A percentile compares a stretch with the other conserved stretches of the same genome.
These are phyloP conservation scores for Coptodon bakossiorum DNA, from an alignment of 2,113 vertebrate species.

Conservation along the genomic window DNA sequence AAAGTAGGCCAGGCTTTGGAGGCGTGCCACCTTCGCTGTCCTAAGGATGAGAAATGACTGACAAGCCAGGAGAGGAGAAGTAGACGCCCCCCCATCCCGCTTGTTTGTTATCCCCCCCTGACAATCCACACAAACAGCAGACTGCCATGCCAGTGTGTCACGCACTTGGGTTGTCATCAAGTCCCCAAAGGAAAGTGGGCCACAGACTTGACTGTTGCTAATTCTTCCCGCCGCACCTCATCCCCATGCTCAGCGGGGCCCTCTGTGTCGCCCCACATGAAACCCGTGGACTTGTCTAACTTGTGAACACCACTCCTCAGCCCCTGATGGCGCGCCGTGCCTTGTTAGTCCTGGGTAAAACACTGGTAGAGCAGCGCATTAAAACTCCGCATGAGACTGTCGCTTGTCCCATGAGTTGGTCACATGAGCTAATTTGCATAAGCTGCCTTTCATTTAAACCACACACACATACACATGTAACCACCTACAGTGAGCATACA, in stretches of 20 bases:
- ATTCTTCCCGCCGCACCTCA: not conserved
- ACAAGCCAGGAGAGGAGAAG: constrained; percentile 21
- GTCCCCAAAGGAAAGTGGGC: constrained; percentile 28
- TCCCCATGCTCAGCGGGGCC: not conserved
- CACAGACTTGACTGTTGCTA: constrained; percentile 18
- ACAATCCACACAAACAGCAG: constrained; percentile 31
- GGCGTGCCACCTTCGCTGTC: constrained; percentile 21
- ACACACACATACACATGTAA: not conserved
- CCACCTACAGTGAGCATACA: constrained; percentile 29
- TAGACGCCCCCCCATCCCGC: not conserved
- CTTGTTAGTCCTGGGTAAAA: constrained; percentile 23
- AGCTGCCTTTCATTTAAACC: constrained; percentile 46
- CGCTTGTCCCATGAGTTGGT: constrained; percentile 33
- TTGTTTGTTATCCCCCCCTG: constrained; percentile 43
- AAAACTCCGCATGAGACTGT: constrained; percentile 21
- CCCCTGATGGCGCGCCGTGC: not conserved
- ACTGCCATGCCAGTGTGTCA: constrained; percentile 27
- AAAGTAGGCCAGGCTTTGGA: constrained; percentile 63
- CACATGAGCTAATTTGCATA: constrained; percentile 53
- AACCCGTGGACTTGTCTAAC: constrained; percentile 16
- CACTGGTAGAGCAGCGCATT: constrained; percentile 11
- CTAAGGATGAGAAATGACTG: constrained; percentile 45
- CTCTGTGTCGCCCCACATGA: not conserved
- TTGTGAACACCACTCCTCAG: not conserved
- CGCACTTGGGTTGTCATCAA: constrained; percentile 31